A percentile compares a stretch with the other conserved stretches of the same genome.
Evolutionary conservation across 2,797 vertebrate species (phyloP).

Genomic region (Rhinella marina): DNA sequence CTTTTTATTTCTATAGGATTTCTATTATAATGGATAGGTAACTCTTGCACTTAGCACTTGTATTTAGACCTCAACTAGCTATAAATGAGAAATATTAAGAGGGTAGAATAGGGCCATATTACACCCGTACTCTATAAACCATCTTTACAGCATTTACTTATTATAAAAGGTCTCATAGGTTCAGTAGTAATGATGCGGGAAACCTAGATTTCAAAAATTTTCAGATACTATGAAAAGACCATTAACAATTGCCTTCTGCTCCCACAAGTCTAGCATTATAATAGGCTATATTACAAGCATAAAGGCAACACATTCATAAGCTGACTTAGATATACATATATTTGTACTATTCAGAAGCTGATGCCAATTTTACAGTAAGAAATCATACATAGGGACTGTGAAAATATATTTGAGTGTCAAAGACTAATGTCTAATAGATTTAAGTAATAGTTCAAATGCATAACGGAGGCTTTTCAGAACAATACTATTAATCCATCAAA

Average conservation of each 20-base stretch:
- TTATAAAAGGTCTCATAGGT: neutral
- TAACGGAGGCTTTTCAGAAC: conserved; percentile 36
- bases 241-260: neutral
- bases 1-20: neutral
- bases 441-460: conserved; percentile 29
- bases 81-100: neutral
- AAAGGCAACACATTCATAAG: neutral
- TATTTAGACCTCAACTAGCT: neutral
- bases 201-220: neutral
- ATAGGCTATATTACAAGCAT: neutral
- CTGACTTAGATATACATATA: neutral
- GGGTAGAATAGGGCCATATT: neutral
- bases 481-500: conserved; percentile 60
- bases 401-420: neutral
- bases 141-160: neutral
- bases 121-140: neutral
- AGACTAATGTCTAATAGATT: conserved; percentile 9
- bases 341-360: neutral
- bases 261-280: neutral
- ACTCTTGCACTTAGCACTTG: neutral
- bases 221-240: neutral
- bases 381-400: neutral
- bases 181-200: neutral
- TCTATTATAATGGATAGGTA: neutral
- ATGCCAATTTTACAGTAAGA: conserved; percentile 25